Conservation (phyloP, 2,888 invertebrate species). For the Clepsis dumicolana region DNA sequence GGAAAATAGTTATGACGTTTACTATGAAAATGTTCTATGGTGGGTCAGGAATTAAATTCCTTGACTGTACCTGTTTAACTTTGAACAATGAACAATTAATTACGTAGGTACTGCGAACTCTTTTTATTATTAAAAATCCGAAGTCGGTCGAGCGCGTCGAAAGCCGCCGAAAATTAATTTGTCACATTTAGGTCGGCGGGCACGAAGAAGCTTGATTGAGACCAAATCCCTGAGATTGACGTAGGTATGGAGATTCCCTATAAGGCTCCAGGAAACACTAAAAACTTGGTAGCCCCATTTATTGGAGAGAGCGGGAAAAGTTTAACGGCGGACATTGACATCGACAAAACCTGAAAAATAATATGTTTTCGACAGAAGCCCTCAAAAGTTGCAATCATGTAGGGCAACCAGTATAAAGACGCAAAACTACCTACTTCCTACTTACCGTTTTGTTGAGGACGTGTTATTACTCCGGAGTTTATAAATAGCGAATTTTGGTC, state of each 20-base stretch:
- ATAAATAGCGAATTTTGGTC: background rate
- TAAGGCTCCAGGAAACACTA: slow-evolving; percentile 2
- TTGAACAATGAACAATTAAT: slow-evolving; percentile 3
- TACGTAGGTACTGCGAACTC: background rate
- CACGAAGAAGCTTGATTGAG: slow-evolving; percentile 9
- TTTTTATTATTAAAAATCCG: background rate
- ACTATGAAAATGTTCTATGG: too few relatives aligned
- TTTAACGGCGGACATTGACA: slow-evolving; percentile 36
- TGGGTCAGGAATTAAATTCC: too few relatives aligned
- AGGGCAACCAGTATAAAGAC: slow-evolving; percentile 19
- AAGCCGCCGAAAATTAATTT: slow-evolving; percentile 15
- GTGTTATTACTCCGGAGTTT: background rate
- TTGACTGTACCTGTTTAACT: too few relatives aligned
- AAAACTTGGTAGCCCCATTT: slow-evolving; percentile 35
- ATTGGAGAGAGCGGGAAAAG: slow-evolving; percentile 8
- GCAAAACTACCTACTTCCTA: slow-evolving; percentile 11
- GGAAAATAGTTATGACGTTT: too few relatives aligned
- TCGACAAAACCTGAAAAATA: slow-evolving; percentile 22
- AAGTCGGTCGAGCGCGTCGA: slow-evolving; percentile 6
- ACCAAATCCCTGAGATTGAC: slow-evolving; percentile 21
- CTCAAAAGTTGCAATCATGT: slow-evolving; percentile 25
- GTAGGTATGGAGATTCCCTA: slow-evolving; percentile 15
- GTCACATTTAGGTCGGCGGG: slow-evolving; percentile 22
- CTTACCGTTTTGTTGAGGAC: background rate
- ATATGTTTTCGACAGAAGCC: slow-evolving; percentile 26